These are phyloP conservation scores for Trichonephila inaurata DNA, from an alignment of 1,140 invertebrate species.

Conservation along the genomic window DNA sequence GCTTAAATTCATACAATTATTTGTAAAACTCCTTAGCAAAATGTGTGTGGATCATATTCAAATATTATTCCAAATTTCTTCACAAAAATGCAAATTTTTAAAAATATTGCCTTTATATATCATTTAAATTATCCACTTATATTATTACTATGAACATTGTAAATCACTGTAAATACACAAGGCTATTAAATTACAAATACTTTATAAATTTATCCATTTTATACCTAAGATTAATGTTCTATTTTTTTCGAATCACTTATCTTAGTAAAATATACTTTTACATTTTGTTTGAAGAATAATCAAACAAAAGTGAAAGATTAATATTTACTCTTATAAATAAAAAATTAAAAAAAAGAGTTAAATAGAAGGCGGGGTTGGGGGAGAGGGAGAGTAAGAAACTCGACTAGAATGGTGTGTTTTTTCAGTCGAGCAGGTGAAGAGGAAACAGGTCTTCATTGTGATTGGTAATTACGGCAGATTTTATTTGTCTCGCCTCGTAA, in stretches of 20 bases:
- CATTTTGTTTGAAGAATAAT: neutral
- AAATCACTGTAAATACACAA: too few species aligned
- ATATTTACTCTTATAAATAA: neutral
- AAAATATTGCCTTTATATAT: too few species aligned
- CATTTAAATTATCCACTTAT: too few species aligned
- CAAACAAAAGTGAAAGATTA: neutral
- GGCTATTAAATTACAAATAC: too few species aligned
- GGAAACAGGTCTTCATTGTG: neutral
- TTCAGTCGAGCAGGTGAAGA: slow-evolving; percentile 1
- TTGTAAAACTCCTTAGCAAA: too few species aligned
- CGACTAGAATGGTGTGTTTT: neutral
- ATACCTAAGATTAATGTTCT: neutral
- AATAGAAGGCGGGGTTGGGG: neutral
- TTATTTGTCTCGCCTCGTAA: slow-evolving; percentile 8
- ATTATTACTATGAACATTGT: too few species aligned
- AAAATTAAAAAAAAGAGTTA: neutral
- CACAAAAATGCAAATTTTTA: too few species aligned
- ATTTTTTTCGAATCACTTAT: neutral
- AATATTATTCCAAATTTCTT: too few species aligned
- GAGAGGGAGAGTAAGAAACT: neutral
- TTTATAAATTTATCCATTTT: too few species aligned
- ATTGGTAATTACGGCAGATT: neutral
- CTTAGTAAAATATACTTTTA: neutral
- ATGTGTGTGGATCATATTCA: too few species aligned
- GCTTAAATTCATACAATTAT: too few species aligned